phyloP scores from a whole-genome alignment of 1,140 invertebrate species.

The Dinoponera quadriceps region DNA sequence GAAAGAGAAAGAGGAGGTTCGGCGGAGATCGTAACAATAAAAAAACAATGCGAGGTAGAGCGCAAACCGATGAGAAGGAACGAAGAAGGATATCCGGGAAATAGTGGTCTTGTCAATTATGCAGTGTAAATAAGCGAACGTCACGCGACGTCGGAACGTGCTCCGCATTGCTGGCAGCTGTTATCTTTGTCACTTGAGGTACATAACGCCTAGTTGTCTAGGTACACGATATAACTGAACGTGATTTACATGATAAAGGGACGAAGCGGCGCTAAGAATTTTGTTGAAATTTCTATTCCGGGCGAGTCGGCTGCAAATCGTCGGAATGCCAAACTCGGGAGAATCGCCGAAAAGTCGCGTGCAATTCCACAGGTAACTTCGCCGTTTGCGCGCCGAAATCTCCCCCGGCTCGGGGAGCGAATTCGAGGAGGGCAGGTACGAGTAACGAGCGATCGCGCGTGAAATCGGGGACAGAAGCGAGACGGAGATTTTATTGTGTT shows the following conservation, averaged over 20 bases:
- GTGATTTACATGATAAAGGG: too few species aligned
- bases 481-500: conserved; percentile 41
- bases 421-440: background rate
- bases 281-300: too few species aligned
- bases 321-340: too few species aligned
- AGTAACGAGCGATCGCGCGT: background rate
- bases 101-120: conserved; percentile 50
- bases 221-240: background rate
- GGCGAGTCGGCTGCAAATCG: too few species aligned
- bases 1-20: too few species aligned
- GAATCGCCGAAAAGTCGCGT: too few species aligned
- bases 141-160: conserved; percentile 39
- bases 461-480: background rate
- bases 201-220: conserved; percentile 7
- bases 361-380: too few species aligned
- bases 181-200: conserved; percentile 42
- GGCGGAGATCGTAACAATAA: conserved; percentile 9
- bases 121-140: conserved; percentile 49
- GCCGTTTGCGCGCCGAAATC: background rate
- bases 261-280: background rate
- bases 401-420: background rate
- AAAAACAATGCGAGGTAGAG: background rate
- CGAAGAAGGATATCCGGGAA: conserved; percentile 34
- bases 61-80: background rate
- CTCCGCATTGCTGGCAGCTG: conserved; percentile 24